These are phyloP conservation scores for Bradypodion pumilum DNA, from an alignment of 2,797 vertebrate genomes.

Conservation along the genomic window DNA sequence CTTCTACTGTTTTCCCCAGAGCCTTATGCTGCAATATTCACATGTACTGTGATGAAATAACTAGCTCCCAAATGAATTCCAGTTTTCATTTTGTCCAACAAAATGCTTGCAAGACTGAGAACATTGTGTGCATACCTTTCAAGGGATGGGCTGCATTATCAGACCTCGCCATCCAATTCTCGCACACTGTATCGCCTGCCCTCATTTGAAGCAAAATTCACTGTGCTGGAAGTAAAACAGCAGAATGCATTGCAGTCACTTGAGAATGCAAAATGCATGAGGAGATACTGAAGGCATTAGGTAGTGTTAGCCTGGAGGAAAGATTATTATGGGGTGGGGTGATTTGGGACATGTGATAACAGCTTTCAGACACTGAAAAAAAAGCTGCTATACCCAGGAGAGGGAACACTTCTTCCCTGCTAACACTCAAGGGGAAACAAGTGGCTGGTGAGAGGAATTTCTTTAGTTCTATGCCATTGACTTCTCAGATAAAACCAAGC, in stretches of 20 bases:
- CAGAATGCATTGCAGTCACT: neutral
- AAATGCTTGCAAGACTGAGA: constrained; percentile 20
- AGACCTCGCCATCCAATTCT: neutral
- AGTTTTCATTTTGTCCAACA: neutral
- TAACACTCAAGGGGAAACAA: neutral
- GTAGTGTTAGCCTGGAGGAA: neutral
- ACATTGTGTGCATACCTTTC: constrained; percentile 13
- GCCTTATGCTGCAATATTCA: neutral
- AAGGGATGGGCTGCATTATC: neutral
- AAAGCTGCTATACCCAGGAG: neutral
- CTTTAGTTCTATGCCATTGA: neutral
- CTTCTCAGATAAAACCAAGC: neutral
- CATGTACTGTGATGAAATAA: neutral
- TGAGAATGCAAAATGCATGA: constrained; percentile 24
- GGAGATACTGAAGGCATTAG: constrained; percentile 14
- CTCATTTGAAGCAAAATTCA: neutral
- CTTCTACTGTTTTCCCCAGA: neutral
- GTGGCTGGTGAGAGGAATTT: neutral
- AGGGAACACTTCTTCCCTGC: neutral
- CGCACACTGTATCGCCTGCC: neutral
- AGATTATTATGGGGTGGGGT: constrained; percentile 2
- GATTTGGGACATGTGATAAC: neutral
- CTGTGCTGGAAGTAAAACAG: neutral
- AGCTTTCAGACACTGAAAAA: constrained; percentile 7
- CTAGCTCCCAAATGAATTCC: neutral